Conservation (phyloP, 2,888 invertebrate species). For the Neoascia interrupta region DNA sequence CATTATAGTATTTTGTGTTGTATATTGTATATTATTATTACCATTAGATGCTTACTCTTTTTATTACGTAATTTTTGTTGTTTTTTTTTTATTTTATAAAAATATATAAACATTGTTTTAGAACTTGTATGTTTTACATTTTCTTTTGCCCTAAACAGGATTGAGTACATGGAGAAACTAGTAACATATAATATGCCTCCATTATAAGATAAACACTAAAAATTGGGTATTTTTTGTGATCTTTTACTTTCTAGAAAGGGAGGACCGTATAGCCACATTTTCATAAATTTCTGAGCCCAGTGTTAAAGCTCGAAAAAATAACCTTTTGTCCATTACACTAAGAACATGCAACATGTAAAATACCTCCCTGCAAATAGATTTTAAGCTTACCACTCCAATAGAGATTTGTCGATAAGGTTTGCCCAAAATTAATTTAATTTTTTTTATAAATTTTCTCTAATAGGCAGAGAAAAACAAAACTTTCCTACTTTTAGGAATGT, state of each 20-base stretch:
- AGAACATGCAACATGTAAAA: slow-evolving; percentile 41
- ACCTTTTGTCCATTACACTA: slow-evolving; percentile 40
- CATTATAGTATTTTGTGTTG: slow-evolving; percentile 15
- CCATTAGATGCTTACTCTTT: slow-evolving; percentile 54
- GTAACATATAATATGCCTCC: slow-evolving; percentile 10
- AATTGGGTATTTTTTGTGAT: slow-evolving; percentile 41
- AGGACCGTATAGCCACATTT: slow-evolving; percentile 77
- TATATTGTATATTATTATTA: slow-evolving; percentile 42
- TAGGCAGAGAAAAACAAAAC: background rate
- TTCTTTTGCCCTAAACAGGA: slow-evolving; percentile 16
- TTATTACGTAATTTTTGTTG: slow-evolving; percentile 55
- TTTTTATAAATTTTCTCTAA: background rate
- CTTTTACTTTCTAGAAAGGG: slow-evolving; percentile 75
- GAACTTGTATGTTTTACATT: slow-evolving; percentile 3
- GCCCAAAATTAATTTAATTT: slow-evolving; percentile 20
- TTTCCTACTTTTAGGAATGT: no score
- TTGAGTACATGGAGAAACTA: background rate
- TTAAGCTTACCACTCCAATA: slow-evolving; percentile 49
- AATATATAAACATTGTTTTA: slow-evolving; percentile 46
- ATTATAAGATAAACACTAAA: slow-evolving; percentile 36
- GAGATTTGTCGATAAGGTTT: slow-evolving; percentile 53
- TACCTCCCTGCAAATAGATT: slow-evolving; percentile 52
- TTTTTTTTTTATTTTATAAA: slow-evolving; percentile 58
- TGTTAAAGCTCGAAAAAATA: slow-evolving; percentile 45
- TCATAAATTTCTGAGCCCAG: slow-evolving; percentile 74